A percentile compares a stretch with the other conserved stretches of the same genome.
phyloP scores from a whole-genome alignment of 1,140 invertebrate genomes.

The Drosophila kikkawai region DNA sequence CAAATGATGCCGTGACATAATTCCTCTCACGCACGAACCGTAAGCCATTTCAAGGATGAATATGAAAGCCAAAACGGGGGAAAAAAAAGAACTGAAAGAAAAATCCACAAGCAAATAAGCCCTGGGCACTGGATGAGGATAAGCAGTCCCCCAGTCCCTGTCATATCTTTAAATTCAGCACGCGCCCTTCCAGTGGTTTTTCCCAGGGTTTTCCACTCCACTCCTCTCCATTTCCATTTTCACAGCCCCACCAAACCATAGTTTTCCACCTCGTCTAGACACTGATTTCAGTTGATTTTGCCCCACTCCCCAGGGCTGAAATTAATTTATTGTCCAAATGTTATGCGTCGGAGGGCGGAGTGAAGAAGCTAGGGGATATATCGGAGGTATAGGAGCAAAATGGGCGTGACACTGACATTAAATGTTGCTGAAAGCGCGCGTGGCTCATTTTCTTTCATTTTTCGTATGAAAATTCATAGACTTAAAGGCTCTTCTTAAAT shows the following conservation, averaged over 20 bases:
- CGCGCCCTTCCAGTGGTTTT: constrained; percentile 49
- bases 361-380: background rate
- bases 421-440: constrained; percentile 67
- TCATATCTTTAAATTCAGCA: constrained; percentile 69
- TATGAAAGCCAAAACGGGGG: constrained; percentile 36
- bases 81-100: constrained; percentile 1
- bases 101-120: constrained; percentile 41
- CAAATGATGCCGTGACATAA: constrained; percentile 40
- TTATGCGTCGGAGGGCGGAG: background rate
- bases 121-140: constrained; percentile 38
- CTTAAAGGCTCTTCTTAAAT: constrained; percentile 32
- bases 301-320: constrained; percentile 35
- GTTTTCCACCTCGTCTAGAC: constrained; percentile 66
- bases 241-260: constrained; percentile 12
- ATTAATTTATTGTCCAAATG: constrained; percentile 79
- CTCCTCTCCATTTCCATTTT: background rate
- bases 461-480: constrained; percentile 57
- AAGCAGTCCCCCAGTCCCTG: constrained; percentile 16
- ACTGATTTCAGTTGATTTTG: constrained; percentile 70
- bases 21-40: constrained; percentile 45
- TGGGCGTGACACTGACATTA: constrained; percentile 71
- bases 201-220: constrained; percentile 2
- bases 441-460: constrained; percentile 55
- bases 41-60: constrained; percentile 40
- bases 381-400: background rate